Base-by-base conservation (phyloP, 2,113 vertebrate genomes). In the Hemicordylus capensis region DNA sequence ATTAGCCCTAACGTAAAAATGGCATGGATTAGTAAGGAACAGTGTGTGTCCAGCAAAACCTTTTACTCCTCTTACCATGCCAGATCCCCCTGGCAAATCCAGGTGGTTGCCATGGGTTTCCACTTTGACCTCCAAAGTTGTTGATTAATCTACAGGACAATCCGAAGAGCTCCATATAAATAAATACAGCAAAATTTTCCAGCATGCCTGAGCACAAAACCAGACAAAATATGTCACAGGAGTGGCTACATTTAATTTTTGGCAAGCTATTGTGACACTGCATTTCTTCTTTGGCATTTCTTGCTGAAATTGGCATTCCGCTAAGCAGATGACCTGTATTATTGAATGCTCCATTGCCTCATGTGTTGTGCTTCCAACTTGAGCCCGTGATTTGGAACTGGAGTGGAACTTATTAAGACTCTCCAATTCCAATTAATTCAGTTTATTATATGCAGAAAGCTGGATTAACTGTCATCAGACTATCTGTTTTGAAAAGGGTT, bases 101-200 rank as follows among this genome's bases (percentile, higher is more conserved):
- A 48, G 31, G 19, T 4, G 19, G 31, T 22, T 48, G 26, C 17
- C 63, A 31, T 3, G 39, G 88, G 34, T 72, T 31, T 84, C 85
- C 76, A n/a, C 59, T 64, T 56, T 46, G 85, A 85, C 86, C 81
- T 82, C 67, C 91, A 79, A 91, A 89, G 89, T 31, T 46, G 59
- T 6, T 28, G 46, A 4, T 46, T 64, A 46, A 31, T 46, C 31
- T 31, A 44, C 64, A 91, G 87, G 67, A 81, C 85, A 64, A 86
- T 83, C 89, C 88, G 87, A 81, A 89, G 64, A 73, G 90, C 79
- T 84, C 86, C 31, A 42, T 15, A 6, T 78, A 42, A 42, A 28
- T 51, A 39, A 42, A 67, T n/a, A 19, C 11, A 46, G 19, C 37
- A 85, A 22, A 14, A 1, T 39, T n/a, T 44, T 42, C 15, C 44